These are phyloP conservation scores for Sphenopsis melanotis DNA, from an alignment of 2,797 vertebrate species.

Conservation along the genomic window DNA sequence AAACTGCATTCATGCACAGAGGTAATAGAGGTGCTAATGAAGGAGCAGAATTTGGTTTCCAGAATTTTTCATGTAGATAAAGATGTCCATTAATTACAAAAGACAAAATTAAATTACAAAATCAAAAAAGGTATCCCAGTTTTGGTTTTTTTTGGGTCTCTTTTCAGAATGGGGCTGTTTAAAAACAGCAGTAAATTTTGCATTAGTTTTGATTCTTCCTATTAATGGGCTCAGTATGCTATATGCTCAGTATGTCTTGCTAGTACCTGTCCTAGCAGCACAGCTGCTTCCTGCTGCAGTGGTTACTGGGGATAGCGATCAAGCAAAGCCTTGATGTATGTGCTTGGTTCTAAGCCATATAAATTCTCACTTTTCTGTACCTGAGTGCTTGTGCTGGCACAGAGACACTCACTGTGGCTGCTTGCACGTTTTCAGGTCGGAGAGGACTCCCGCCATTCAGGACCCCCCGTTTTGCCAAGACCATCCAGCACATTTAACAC, in stretches of 20 bases:
- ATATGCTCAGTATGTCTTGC: neutral
- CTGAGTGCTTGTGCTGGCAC: rapidly evolving
- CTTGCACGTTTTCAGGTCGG: constrained; percentile 80
- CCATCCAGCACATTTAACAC: constrained; percentile 93
- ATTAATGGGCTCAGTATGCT: neutral
- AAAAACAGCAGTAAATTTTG: neutral
- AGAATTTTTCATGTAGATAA: neutral
- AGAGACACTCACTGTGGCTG: neutral
- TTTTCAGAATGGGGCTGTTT: neutral
- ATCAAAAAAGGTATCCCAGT: neutral
- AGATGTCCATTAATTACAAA: neutral
- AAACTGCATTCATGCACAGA: neutral
- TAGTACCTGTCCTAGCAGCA: neutral
- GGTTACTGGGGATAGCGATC: neutral
- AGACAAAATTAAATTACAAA: neutral
- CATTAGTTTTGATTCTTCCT: neutral
- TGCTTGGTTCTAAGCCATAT: neutral
- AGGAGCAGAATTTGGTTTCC: neutral
- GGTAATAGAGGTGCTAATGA: neutral
- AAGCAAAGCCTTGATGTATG: rapidly evolving
- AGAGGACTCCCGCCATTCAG: constrained; percentile 89
- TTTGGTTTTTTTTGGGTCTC: neutral
- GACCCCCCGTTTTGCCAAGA: constrained; percentile 85
- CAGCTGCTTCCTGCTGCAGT: neutral
- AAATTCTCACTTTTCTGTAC: neutral